Conservation (phyloP, 2,113 vertebrate species). For the Ptychochromis oligacanthus region DNA sequence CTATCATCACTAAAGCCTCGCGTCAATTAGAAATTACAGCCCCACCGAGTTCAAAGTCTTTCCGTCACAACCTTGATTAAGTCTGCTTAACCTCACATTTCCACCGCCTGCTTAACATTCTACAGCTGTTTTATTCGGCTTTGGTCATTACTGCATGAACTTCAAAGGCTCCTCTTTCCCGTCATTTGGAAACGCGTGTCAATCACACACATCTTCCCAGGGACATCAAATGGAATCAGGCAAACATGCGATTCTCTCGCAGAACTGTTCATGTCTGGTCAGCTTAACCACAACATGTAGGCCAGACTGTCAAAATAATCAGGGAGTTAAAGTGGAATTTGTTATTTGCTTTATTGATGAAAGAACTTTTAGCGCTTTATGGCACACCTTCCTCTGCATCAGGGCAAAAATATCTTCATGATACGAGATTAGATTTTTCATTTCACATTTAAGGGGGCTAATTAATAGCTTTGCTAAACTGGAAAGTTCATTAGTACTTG, state of each 20-base stretch:
- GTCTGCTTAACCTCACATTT: constrained; percentile 81
- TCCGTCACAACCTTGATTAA: constrained; percentile 79
- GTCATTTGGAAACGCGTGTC: constrained; percentile 82
- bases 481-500: neutral
- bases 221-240: constrained; percentile 65
- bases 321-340: neutral
- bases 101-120: constrained; percentile 82
- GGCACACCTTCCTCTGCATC: neutral
- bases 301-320: neutral
- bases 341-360: neutral
- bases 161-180: constrained; percentile 81
- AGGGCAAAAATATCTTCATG: neutral
- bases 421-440: neutral
- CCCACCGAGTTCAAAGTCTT: constrained; percentile 80
- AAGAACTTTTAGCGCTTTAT: neutral
- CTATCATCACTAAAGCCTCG: constrained; percentile 74
- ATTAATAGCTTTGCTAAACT: neutral
- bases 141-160: constrained; percentile 83
- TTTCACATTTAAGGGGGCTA: neutral
- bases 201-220: constrained; percentile 70
- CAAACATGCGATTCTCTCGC: constrained; percentile 46
- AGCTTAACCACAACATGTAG: constrained; percentile 20
- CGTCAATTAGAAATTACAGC: constrained; percentile 80
- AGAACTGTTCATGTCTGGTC: constrained; percentile 43
- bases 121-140: constrained; percentile 83